Base-by-base conservation (phyloP, 2,888 invertebrate species). In the Pachycephus smyrnensis region DNA sequence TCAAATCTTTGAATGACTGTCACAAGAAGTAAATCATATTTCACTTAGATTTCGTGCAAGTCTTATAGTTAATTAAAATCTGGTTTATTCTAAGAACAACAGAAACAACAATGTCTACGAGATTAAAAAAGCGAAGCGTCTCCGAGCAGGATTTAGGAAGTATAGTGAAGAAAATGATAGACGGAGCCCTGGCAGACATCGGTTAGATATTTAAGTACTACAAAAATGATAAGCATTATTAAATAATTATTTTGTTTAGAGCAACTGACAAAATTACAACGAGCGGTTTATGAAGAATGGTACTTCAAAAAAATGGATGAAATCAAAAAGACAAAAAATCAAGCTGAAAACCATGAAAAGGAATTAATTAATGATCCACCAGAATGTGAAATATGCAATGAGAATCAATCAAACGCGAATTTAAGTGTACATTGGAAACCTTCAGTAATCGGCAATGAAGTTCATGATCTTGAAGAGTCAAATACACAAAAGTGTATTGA, bases 141-240 rank as follows among this genome's bases (percentile, higher is more conserved):
- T 87, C 86, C 4, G 85, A 81, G 15, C 80, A 85, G 75, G 84
- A 86, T 81, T 77, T 87, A 36, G 77, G 76, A 75, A 82, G 80
- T 73, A 82, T 86, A 15, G 79, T 84, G 11, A 83, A 82, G 75
- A 77, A 77, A 68, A 82, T 86, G 78, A 82, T 87, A 30, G 79
- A 83, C 36, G 76, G 79, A 68, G 81, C 82, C 2, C 79, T 83
- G 12, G 78, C 80, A 36, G 79, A 84, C 69, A 79, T 75, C 31
- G 83, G 84, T 87, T 81, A 82, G 80, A 35, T 32, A 35, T 32
- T 31, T 1, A 35, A 55, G 35, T 36, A 37, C 1, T 11, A 12
- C 12, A 35, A 40, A 55, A 69, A 37, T n/a, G 73, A 23, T 32
- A 69, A n/a, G n/a, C n/a, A n/a, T n/a, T n/a, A 31, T 3, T 37